These are phyloP conservation scores for Agapornis roseicollis DNA, from an alignment of 2,113 vertebrate genomes.

Conservation along the genomic window DNA sequence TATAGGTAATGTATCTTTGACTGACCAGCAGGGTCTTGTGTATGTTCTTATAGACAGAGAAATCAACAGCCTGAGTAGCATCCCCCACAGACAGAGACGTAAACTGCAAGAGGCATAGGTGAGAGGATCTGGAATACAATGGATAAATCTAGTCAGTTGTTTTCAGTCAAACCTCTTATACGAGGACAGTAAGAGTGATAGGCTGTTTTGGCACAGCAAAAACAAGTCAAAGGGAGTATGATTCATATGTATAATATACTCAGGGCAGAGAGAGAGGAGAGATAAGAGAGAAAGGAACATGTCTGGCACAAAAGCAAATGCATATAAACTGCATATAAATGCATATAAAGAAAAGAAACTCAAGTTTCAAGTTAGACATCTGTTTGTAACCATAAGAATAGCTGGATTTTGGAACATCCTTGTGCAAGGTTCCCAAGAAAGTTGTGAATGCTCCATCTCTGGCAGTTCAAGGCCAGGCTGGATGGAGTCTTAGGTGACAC, in stretches of 20 bases:
- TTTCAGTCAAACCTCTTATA: rapidly evolving
- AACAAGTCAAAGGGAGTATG: background rate
- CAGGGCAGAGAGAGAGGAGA: background rate
- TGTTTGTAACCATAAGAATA: background rate
- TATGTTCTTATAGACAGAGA: background rate
- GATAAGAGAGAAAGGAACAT: background rate
- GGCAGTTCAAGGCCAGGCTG: background rate
- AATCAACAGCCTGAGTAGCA: background rate
- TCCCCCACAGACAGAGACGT: background rate
- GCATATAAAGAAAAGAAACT: background rate
- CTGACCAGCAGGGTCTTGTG: background rate
- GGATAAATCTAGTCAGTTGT: background rate
- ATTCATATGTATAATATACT: background rate
- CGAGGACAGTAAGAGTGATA: background rate
- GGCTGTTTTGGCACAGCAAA: background rate
- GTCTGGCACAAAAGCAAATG: background rate
- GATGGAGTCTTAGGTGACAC: background rate
- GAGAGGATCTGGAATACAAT: background rate
- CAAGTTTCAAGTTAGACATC: background rate
- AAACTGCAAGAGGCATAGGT: background rate
- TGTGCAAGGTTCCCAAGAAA: background rate
- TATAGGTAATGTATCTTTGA: background rate
- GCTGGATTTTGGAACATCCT: background rate
- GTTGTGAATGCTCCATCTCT: background rate
- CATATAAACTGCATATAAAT: background rate